phyloP scores from a whole-genome alignment of 2,113 vertebrate genomes.

The Nipponia nippon region DNA sequence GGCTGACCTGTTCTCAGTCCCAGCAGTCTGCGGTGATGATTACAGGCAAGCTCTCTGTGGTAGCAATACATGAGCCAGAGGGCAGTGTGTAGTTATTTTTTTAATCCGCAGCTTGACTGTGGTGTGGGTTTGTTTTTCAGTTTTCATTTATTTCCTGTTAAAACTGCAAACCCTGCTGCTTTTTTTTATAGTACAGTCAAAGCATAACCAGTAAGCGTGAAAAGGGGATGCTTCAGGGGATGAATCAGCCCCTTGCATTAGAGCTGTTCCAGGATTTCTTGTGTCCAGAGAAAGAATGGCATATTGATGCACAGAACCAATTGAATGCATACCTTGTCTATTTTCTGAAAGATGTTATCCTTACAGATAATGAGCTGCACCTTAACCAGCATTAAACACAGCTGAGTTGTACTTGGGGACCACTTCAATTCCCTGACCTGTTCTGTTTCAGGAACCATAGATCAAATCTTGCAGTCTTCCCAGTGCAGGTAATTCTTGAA shows the following conservation, averaged over 20 bases:
- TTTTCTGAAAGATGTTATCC: background rate
- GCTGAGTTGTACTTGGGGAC: background rate
- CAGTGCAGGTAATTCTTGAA: background rate
- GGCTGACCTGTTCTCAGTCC: slow-evolving; percentile 2
- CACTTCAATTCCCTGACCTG: background rate
- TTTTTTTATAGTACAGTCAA: background rate
- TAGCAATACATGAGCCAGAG: slow-evolving; percentile 48
- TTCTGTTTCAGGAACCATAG: slow-evolving; percentile 4
- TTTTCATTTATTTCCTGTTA: slow-evolving; percentile 57
- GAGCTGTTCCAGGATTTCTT: background rate
- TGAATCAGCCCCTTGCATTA: slow-evolving; percentile 9
- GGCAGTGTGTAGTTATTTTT: slow-evolving; percentile 57
- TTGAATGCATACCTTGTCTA: background rate
- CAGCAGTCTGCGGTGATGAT: slow-evolving; percentile 15
- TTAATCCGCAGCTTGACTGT: slow-evolving; percentile 36
- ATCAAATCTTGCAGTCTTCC: slow-evolving; percentile 24
- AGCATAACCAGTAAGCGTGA: background rate
- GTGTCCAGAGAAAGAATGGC: background rate
- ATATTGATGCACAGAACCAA: background rate
- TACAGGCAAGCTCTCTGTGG: slow-evolving; percentile 32
- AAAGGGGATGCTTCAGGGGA: background rate
- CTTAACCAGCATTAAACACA: background rate
- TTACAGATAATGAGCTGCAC: background rate
- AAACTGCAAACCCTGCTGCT: slow-evolving; percentile 16
- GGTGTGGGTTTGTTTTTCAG: slow-evolving; percentile 17